Base-by-base conservation (phyloP, 2,113 vertebrate genomes). In the Talpa occidentalis region DNA sequence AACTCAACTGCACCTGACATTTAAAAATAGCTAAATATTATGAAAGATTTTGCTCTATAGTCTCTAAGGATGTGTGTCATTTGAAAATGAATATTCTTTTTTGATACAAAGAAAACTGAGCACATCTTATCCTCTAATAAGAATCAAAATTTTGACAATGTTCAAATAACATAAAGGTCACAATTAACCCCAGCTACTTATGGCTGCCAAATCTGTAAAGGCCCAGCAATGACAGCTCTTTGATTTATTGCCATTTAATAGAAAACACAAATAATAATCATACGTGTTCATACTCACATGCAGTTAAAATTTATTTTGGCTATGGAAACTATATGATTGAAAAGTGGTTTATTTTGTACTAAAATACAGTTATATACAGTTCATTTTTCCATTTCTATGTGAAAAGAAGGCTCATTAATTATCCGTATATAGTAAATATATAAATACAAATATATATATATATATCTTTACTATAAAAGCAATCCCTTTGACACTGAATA, bases 151-250 rank as follows among this genome's bases (percentile, higher is more conserved):
- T 94, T 97, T 98, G 96, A 98, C 97, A 95, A 97, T 96, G 97
- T 96, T 97, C 98, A 98, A 98, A 98, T 95, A 98, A 95, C 95
- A 94, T 92, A 98, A 98, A 98, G 98, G 98, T 98, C 97, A 98
- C 84, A 89, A 95, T 98, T 98, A 98, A 98, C 97, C 87, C 97
- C 60, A 83, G 95, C 90, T 97, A 96, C 96, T 97, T 96, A 95
- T 21, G 91, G 94, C 95, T 96, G 78, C 78, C 91, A 60, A 60
- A 94, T 95, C 94, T 97, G 93, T 80, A 98, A 97, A 97, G 73
- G 95, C 91, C 98, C 94, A 97, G 91, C 92, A 95, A 92, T 95
- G 93, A 97, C 95, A 97, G 94, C 96, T 15, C 96, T 97, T 97
- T 97, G 97, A 95, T 96, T 97, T 97, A 97, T 91, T 83, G 95